These are phyloP conservation scores for Patagioenas fasciata DNA, from an alignment of 2,113 vertebrate genomes.

Conservation along the genomic window DNA sequence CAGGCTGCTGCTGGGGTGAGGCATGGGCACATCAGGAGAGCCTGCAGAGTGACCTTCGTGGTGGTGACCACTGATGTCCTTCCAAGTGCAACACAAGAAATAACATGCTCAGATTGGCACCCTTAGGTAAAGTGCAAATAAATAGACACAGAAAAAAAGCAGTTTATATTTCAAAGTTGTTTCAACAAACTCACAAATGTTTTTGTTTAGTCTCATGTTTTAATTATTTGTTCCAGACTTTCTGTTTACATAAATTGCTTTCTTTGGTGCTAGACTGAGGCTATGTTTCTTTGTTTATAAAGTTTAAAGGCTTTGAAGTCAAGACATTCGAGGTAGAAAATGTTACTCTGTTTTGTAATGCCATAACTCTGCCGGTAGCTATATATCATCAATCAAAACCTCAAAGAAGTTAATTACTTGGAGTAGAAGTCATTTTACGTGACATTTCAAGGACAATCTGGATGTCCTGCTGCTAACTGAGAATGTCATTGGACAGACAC, in stretches of 20 bases:
- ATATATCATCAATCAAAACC: neutral
- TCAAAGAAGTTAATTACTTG: neutral
- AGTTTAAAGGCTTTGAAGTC: conserved; percentile 35
- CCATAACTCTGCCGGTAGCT: neutral
- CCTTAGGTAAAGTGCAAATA: conserved; percentile 30
- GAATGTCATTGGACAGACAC: neutral
- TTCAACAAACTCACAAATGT: conserved; percentile 34
- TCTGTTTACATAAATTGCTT: conserved; percentile 50
- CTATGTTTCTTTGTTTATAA: conserved; percentile 8
- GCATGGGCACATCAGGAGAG: neutral
- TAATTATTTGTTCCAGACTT: conserved; percentile 52
- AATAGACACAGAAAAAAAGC: neutral
- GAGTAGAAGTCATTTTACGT: neutral
- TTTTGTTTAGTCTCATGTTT: conserved; percentile 60
- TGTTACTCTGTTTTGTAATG: neutral
- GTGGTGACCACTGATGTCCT: neutral
- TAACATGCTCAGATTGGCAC: neutral
- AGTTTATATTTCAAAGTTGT: conserved; percentile 17
- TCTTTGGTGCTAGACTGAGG: conserved; percentile 12
- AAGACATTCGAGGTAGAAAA: neutral
- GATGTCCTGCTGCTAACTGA: neutral
- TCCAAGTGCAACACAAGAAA: neutral
- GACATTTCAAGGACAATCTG: neutral
- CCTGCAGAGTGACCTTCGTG: rapidly evolving
- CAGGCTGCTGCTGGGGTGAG: neutral